These are phyloP conservation scores for Cyrtodaria siliqua DNA, from an alignment of 2,888 invertebrate species.

Conservation along the genomic window DNA sequence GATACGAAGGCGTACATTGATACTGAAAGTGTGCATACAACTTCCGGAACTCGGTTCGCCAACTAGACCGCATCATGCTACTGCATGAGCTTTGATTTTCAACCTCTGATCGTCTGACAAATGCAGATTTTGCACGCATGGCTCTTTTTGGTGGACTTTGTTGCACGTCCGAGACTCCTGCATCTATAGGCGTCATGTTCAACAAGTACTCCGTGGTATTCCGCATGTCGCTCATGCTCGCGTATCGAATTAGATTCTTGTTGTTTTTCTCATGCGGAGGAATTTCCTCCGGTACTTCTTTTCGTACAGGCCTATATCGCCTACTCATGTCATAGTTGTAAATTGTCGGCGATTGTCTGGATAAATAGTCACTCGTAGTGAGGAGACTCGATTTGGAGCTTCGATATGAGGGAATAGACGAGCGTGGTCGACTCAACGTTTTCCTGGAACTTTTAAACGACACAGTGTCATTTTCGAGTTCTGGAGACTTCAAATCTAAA, in stretches of 20 bases:
- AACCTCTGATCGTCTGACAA: slow-evolving; percentile 49
- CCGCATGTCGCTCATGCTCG: slow-evolving; percentile 74
- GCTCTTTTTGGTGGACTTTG: slow-evolving; percentile 37
- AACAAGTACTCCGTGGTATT: slow-evolving; percentile 81
- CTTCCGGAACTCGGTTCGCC: slow-evolving; percentile 74
- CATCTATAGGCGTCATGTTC: slow-evolving; percentile 47
- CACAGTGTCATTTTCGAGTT: slow-evolving; percentile 29
- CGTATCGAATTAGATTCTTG: slow-evolving; percentile 72
- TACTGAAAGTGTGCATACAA: slow-evolving; percentile 75
- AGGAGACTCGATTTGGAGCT: slow-evolving; percentile 56
- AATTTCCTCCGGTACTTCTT: slow-evolving; percentile 41
- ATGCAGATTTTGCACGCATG: slow-evolving; percentile 62
- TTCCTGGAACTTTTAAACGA: slow-evolving; percentile 48
- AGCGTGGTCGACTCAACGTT: slow-evolving; percentile 45
- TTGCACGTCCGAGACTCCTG: slow-evolving; percentile 6
- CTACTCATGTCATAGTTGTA: slow-evolving; percentile 42
- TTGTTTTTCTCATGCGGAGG: slow-evolving; percentile 68
- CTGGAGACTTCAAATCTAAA: slow-evolving; percentile 54
- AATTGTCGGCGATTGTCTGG: slow-evolving; percentile 51
- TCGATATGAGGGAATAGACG: slow-evolving; percentile 50
- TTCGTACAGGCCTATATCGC: slow-evolving; percentile 19
- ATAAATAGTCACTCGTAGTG: slow-evolving; percentile 44
- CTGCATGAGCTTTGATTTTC: slow-evolving; percentile 24
- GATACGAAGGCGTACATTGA: slow-evolving; percentile 79
- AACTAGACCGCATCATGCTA: slow-evolving; percentile 53